Base-by-base conservation (phyloP, 2,888 invertebrate genomes). In the Taphrorychus bicolor region DNA sequence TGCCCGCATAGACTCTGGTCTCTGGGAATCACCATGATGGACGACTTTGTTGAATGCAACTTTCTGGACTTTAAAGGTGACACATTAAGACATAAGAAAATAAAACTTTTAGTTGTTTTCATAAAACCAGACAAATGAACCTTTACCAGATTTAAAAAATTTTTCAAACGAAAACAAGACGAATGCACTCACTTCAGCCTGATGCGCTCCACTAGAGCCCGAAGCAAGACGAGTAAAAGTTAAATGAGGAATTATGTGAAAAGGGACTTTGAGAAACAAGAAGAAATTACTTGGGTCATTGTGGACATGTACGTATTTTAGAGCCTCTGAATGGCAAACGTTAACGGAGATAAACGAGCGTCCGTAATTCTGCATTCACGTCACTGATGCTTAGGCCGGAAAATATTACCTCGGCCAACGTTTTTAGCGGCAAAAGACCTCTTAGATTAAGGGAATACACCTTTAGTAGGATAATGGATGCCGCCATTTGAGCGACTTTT, bases 351-450 rank as follows among this genome's bases (percentile, higher is more conserved):
- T 67, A 67, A 67, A 67, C 62, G 62, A 45, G 32, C 57, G 42
- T 58, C 61, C 24, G 66, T 66, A 61, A 61, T 66, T 66, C 66
- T 53, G 58, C 62, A 67, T 67, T 67, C 67, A 62, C 24, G 67
- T 62, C 67, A 58, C 54, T 62, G n/a, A n/a, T n/a, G 5, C 14
- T 48, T 41, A 17, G 14, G 21, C 51, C 57, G 45, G 57, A 53
- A 61, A 56, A 66, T 66, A 66, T 66, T 56, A 61, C 45, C 41
- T 52, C 23, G 66, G 21, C 45, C 45, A 45, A 3, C 14, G 32
- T 45, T 45, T 45, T 45, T 2, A 18, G 3, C 1, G 18, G 16
- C 45, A 18, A 45, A 45, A 45, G 14, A 18, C 18, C 23, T 24
- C 17, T 40, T 49, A 21, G 19, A 56, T 49, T 63, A 57, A 48